A percentile compares a stretch with the other conserved stretches of the same genome.
phyloP scores from a whole-genome alignment of 2,888 invertebrate genomes.

The Allolobophora icterica region DNA sequence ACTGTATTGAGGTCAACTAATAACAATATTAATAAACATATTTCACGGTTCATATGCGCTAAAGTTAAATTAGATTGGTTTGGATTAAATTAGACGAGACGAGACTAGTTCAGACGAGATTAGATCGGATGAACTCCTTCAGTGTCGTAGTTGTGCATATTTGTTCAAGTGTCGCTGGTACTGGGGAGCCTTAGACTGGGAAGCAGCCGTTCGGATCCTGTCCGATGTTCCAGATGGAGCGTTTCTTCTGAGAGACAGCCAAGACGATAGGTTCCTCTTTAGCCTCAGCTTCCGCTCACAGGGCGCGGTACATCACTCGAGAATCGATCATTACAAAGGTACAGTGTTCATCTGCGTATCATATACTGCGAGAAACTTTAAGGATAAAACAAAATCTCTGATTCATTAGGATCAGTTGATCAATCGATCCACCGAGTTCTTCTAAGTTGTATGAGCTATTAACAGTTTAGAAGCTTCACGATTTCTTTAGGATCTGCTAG shows the following conservation, averaged over 20 bases:
- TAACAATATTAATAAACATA: not conserved
- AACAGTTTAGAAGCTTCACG: not conserved
- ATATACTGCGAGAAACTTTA: not conserved
- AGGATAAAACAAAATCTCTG: not conserved
- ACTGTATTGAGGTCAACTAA: not conserved
- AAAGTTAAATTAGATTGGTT: too few relatives aligned
- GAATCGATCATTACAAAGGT: constrained; percentile 77
- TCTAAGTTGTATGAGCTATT: not conserved
- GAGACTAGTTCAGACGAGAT: too few relatives aligned
- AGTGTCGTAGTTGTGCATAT: constrained; percentile 58
- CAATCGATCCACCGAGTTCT: not conserved
- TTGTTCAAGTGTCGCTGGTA: constrained; percentile 36
- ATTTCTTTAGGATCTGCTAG: too few relatives aligned
- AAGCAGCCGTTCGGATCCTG: constrained; percentile 32
- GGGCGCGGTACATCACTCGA: constrained; percentile 77
- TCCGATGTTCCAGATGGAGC: constrained; percentile 68
- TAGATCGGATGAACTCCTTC: not conserved
- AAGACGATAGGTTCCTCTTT: constrained; percentile 75
- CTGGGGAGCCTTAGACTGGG: constrained; percentile 37
- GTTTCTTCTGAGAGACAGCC: constrained; percentile 81
- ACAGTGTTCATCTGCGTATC: not conserved
- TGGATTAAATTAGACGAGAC: too few relatives aligned
- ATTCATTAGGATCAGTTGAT: constrained; percentile 2
- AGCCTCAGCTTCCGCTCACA: constrained; percentile 76
- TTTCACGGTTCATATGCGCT: not conserved